Conservation (phyloP, 2,113 vertebrate genomes). For the Pteronura brasiliensis region DNA sequence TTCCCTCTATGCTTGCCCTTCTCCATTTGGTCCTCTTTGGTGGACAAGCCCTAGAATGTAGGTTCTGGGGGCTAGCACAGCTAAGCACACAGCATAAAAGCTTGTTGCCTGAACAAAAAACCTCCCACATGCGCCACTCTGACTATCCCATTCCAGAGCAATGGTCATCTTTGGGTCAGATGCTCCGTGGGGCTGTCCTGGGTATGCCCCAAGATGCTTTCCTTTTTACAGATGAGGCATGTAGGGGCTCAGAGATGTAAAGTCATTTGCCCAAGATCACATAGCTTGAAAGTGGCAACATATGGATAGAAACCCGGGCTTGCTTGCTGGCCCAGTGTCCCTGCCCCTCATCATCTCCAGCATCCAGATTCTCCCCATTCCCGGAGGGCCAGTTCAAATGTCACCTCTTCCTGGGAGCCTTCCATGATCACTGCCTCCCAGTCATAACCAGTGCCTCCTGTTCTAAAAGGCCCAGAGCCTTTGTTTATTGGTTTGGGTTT, state of each 20-base stretch:
- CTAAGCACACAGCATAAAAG: accelerated
- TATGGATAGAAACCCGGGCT: background rate
- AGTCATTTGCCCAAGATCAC: background rate
- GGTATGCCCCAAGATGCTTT: too few species aligned
- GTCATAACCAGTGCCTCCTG: background rate
- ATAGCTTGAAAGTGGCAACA: background rate
- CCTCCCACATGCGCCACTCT: accelerated
- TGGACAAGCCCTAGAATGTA: accelerated
- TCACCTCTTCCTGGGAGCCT: background rate
- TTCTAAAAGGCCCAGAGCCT: background rate
- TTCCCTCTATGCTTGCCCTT: background rate
- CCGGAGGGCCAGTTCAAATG: background rate
- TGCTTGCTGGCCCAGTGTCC: background rate
- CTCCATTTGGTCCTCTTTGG: too few species aligned
- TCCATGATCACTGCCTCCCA: background rate
- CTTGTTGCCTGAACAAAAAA: background rate
- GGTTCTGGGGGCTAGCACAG: accelerated
- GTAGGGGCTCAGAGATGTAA: background rate
- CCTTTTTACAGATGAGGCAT: background rate
- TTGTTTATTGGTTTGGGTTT: background rate
- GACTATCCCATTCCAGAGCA: background rate
- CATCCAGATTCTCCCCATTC: background rate
- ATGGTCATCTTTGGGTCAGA: background rate
- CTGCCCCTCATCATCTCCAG: background rate
- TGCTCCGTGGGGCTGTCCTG: background rate